A percentile compares a stretch with the other conserved stretches of the same genome.
phyloP scores from a whole-genome alignment of 2,113 vertebrate species.

The Candoia aspera region DNA sequence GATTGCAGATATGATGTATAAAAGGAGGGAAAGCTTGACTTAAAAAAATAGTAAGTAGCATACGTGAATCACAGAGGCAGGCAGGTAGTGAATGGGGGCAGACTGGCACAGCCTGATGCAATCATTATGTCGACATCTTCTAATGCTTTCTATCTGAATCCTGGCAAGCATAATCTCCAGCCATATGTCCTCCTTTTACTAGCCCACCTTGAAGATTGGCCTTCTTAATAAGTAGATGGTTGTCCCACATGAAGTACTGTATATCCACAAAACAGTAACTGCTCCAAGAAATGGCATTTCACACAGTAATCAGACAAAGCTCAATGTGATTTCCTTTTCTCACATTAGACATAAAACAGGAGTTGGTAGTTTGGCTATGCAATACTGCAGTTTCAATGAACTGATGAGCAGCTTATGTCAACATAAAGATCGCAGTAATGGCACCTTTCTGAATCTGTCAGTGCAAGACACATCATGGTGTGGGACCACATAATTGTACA shows the following conservation, averaged over 20 bases:
- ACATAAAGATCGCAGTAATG: not conserved
- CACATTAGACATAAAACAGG: not conserved
- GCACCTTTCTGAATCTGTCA: not conserved
- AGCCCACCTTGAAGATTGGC: constrained; percentile 51
- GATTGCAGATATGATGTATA: constrained; percentile 16
- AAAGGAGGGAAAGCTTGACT: constrained; percentile 25
- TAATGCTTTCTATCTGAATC: constrained; percentile 54
- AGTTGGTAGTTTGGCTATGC: not conserved
- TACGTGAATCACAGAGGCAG: constrained; percentile 57
- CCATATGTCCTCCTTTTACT: constrained; percentile 64
- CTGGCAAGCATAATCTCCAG: constrained; percentile 55
- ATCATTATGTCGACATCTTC: constrained; percentile 52
- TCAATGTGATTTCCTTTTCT: not conserved
- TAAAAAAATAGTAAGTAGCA: constrained; percentile 24
- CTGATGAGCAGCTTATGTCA: not conserved
- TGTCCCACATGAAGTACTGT: constrained; percentile 25
- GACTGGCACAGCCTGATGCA: constrained; percentile 65
- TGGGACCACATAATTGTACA: not conserved
- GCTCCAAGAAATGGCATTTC: constrained; percentile 10
- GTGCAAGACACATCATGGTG: not conserved
- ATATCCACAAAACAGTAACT: constrained; percentile 15
- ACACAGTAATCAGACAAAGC: not conserved
- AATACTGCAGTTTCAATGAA: not conserved
- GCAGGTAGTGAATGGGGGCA: constrained; percentile 48
- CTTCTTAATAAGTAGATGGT: constrained; percentile 23